Evolutionary conservation across 2,113 vertebrate genomes (phyloP).

Genomic region (Orcinus orca): DNA sequence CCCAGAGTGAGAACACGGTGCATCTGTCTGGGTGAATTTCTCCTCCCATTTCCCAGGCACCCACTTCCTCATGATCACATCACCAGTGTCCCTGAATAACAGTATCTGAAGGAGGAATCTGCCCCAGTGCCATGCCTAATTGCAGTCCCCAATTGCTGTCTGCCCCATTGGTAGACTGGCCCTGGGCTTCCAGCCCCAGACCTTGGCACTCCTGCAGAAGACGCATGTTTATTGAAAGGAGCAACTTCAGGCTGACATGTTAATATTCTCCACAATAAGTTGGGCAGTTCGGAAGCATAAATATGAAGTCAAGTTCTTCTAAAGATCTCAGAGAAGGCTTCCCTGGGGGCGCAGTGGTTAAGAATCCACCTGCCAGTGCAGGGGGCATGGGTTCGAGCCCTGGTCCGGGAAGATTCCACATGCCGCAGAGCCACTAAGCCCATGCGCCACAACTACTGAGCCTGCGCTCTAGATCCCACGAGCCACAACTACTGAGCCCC

Average conservation of each 20-base stretch:
- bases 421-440: too few species aligned
- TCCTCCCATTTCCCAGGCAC: background rate
- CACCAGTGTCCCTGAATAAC: too few species aligned
- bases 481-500: too few species aligned
- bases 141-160: background rate
- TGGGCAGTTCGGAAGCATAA: rapidly evolving
- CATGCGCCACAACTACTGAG: too few species aligned
- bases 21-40: background rate
- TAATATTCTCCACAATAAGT: background rate
- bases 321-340: too few species aligned
- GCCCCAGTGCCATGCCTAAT: background rate
- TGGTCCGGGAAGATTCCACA: too few species aligned
- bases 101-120: background rate
- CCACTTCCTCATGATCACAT: background rate
- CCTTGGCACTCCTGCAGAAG: background rate
- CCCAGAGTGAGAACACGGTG: background rate
- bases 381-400: too few species aligned
- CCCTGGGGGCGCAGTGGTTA: too few species aligned
- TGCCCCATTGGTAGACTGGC: background rate
- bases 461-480: too few species aligned
- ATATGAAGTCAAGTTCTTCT: background rate
- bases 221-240: background rate
- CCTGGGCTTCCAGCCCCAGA: too few species aligned
- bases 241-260: background rate
- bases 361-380: too few species aligned